phyloP scores from a whole-genome alignment of 2,888 invertebrate species.

The Lithophane semibrunnea region DNA sequence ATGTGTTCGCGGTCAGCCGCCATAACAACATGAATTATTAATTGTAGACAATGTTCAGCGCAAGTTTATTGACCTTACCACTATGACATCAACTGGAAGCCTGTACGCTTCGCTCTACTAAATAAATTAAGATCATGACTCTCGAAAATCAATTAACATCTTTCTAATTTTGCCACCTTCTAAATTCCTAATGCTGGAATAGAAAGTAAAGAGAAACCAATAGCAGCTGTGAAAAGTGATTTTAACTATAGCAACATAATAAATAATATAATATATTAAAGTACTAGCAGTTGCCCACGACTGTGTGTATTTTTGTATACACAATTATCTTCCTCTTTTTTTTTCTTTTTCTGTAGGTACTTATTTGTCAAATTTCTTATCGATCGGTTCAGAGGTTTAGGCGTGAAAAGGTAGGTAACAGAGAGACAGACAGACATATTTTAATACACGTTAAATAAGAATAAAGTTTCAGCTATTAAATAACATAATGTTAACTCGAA shows the following conservation, averaged over 20 bases:
- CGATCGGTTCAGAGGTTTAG: background rate
- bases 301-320: background rate
- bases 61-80: slow-evolving; percentile 78
- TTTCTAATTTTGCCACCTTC: slow-evolving; percentile 38
- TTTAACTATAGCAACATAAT: background rate
- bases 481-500: no score
- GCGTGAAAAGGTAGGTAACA: background rate
- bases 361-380: background rate
- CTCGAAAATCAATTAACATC: slow-evolving; percentile 57
- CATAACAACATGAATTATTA: slow-evolving; percentile 85
- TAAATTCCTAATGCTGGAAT: slow-evolving; percentile 25
- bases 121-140: slow-evolving; percentile 57
- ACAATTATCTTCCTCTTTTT: background rate
- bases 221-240: slow-evolving; percentile 1
- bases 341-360: no score
- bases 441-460: no score
- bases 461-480: no score
- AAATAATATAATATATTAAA: background rate
- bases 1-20: slow-evolving; percentile 77
- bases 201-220: slow-evolving; percentile 44
- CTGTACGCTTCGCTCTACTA: slow-evolving; percentile 66
- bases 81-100: slow-evolving; percentile 63
- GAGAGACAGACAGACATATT: background rate
- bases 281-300: no score
- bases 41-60: slow-evolving; percentile 79